Evolutionary conservation across 2,888 invertebrate genomes (phyloP), one percentile per base, ranked within the genome.

Genomic region (Ernsta delagoae): DNA sequence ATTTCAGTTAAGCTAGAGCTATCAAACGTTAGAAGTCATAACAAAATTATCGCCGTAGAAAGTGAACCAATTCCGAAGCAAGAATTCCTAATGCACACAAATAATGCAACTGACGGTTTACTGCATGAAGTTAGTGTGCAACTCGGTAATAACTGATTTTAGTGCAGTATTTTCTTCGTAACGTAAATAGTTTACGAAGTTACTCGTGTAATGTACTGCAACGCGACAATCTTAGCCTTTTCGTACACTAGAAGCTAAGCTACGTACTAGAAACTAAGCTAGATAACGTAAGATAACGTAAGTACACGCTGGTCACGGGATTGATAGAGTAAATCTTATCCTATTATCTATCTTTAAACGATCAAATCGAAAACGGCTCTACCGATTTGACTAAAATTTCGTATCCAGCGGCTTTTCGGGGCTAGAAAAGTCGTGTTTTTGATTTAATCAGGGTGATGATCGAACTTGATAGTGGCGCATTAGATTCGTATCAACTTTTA

Each of bases 141-240:
- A 66, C 66, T 54, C 41, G 59, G 53, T 39, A 59, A 45, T 56
- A 16, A 59, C 66, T 60, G 60, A 66, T 66, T 60, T 56, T 45
- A 67, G 56, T 59, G 36, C 36, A 61, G 48, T 36, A 67, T 56
- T 60, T 50, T 48, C 56, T 61, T 54, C 34, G 56, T 56, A 61
- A 54, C 43, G 12, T 16, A 16, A 60, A 53, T 6, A 7, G 59
- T 50, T 65, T 66, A 60, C 41, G 50, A 66, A 60, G 59, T 59
- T 43, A 34, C 12, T 54, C 16, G 59, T 50, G 34, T 53, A 63
- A 54, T 24, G 45, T 31, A 61, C 67, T 54, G 67, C 67, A 67
- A 61, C 67, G 65, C 67, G 67, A 54, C 36, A 43, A 31, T 16
- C 12, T 67, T 34, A 61, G 12, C 5, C 60, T 45, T 36, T 24